These are phyloP conservation scores for Cryptus armator DNA, from an alignment of 2,888 invertebrate genomes.

Conservation along the genomic window DNA sequence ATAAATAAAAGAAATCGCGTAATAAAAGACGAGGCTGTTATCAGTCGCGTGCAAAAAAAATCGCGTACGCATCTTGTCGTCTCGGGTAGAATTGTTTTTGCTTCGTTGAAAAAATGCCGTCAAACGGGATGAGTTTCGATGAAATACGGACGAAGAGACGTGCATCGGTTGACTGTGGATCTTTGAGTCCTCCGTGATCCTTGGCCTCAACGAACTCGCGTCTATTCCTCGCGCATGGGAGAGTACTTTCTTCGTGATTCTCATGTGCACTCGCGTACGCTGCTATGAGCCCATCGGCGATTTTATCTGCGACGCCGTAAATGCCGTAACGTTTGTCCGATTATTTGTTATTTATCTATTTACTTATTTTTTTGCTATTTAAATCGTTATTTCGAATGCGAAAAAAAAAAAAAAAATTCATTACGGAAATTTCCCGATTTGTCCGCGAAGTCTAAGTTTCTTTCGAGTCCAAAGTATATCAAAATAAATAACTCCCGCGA, in stretches of 20 bases:
- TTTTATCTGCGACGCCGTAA: neutral
- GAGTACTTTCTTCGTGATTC: constrained; percentile 75
- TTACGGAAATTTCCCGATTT: constrained; percentile 8
- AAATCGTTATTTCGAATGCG: neutral
- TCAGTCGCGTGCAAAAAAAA: neutral
- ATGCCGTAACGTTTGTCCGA: neutral
- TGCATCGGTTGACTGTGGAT: neutral
- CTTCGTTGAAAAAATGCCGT: too few species aligned
- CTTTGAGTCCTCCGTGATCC: constrained; percentile 10
- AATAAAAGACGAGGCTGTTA: constrained; percentile 10
- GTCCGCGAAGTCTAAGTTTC: constrained; percentile 12
- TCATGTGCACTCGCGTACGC: constrained; percentile 59
- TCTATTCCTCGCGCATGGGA: constrained; percentile 71
- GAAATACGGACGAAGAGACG: neutral
- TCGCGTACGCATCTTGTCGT: neutral
- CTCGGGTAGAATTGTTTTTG: neutral
- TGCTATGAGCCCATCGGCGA: neutral
- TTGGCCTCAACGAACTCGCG: constrained; percentile 17
- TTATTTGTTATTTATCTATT: neutral
- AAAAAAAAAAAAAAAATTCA: neutral
- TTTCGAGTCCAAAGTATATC: neutral
- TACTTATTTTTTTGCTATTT: neutral
- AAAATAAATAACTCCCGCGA: constrained; percentile 18
- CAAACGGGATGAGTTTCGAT: neutral
- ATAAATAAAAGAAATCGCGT: constrained; percentile 4